Percentiles rank a stretch among this genome's conserved stretches.
phyloP scores from a whole-genome alignment of 2,113 vertebrate species.

The Casuarius casuarius region DNA sequence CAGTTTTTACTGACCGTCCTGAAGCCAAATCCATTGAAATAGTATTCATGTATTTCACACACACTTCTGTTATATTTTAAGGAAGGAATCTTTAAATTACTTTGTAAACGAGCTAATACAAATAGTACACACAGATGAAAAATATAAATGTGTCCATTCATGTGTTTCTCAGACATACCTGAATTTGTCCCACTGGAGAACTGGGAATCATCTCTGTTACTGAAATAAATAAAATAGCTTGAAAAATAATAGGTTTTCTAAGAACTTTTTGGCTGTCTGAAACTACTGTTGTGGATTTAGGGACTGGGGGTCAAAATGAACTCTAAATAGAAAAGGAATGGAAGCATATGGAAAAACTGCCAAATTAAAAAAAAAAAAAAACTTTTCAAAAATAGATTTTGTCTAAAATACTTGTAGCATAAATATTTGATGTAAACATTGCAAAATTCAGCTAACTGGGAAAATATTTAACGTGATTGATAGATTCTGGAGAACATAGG shows the following conservation, averaged over 20 bases:
- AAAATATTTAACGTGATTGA: background rate
- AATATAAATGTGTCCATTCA: background rate
- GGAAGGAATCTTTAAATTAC: background rate
- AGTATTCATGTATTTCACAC: background rate
- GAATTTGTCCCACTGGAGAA: background rate
- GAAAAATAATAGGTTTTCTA: background rate
- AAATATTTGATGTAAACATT: background rate
- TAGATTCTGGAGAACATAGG: background rate
- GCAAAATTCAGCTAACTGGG: background rate
- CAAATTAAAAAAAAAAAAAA: fast-evolving
- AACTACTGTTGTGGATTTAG: background rate
- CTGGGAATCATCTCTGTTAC: background rate
- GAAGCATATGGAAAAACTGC: background rate
- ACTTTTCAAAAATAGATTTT: background rate
- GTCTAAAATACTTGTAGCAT: background rate
- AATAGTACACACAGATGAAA: background rate
- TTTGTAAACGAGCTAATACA: background rate
- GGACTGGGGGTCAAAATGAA: background rate
- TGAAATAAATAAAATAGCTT: background rate
- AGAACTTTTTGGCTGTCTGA: background rate
- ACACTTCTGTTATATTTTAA: background rate
- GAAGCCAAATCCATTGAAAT: background rate
- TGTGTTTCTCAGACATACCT: background rate
- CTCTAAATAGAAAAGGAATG: background rate
- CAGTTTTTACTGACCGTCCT: background rate